These are phyloP conservation scores for Chelonus insularis DNA, from an alignment of 1,140 invertebrate species.

Conservation along the genomic window DNA sequence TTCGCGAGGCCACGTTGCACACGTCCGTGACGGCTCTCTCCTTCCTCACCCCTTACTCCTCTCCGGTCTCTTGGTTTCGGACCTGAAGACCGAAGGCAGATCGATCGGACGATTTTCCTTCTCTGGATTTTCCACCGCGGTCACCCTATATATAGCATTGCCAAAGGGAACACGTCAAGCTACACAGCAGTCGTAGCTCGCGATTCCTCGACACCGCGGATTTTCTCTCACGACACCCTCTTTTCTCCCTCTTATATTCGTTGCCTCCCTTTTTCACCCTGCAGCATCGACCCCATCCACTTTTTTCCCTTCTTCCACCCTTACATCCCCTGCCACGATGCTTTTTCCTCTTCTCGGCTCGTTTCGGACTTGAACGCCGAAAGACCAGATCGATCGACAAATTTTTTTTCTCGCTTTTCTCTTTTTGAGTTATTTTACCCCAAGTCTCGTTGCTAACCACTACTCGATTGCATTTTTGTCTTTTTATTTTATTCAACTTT, in stretches of 20 bases:
- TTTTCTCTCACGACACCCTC: slow-evolving; percentile 27
- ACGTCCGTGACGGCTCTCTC: slow-evolving; percentile 39
- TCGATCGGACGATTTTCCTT: slow-evolving; percentile 61
- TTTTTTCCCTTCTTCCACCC: slow-evolving; percentile 9
- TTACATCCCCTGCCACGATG: slow-evolving; percentile 27
- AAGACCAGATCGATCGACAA: slow-evolving; percentile 33
- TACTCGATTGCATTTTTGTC: slow-evolving; percentile 6
- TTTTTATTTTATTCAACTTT: background rate
- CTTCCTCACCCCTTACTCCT: slow-evolving; percentile 12
- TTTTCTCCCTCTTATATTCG: background rate
- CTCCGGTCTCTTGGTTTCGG: slow-evolving; percentile 44
- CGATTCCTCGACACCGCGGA: slow-evolving; percentile 34
- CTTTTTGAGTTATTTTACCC: slow-evolving; percentile 12
- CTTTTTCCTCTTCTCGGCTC: slow-evolving; percentile 35
- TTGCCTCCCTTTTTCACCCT: slow-evolving; percentile 1
- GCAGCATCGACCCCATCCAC: slow-evolving; percentile 20
- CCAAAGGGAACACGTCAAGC: slow-evolving; percentile 25
- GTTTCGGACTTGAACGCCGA: slow-evolving; percentile 35
- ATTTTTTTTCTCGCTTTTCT: slow-evolving; percentile 23
- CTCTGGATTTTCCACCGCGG: slow-evolving; percentile 57
- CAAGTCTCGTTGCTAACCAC: slow-evolving; percentile 25
- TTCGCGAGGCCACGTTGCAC: slow-evolving; percentile 42
- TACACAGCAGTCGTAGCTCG: slow-evolving; percentile 25
- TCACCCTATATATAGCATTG: slow-evolving; percentile 39
- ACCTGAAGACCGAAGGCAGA: slow-evolving; percentile 58